Base-by-base conservation (phyloP, 2,888 invertebrate genomes). In the Aethes cnicana region DNA sequence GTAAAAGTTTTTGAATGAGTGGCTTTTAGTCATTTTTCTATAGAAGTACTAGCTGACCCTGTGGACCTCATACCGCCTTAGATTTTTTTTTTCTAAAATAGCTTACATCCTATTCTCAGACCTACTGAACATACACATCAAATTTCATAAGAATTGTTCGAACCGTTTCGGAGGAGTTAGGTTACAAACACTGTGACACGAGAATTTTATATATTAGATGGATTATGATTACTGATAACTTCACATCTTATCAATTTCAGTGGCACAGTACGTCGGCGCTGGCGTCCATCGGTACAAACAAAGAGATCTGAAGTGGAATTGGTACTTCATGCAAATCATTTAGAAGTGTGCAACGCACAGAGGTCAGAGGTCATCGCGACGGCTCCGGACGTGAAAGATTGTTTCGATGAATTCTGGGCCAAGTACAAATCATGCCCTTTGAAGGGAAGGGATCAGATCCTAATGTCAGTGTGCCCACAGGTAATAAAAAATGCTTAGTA, bases 391-490 rank as follows among this genome's bases (percentile, higher is more conserved):
- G 86, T 94, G 53, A 91, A 91, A 65, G 91, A 93, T 33, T 92
- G 94, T 61, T 96, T 96, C 69, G 77, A 85, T 18, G 87, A 90
- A 33, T 97, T 94, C 81, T 97, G 96, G 97, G 68, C 85, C 1
- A 90, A 91, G 42, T 91, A 94, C 76, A 73, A 84, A 53, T 74
- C 88, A 16, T 85, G 92, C 55, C 94, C 95, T 0, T 79, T 97
- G 57, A 89, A 90, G 53, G 96, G 94, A 0, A 90, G 97, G 57
- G 94, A 97, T 78, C 89, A 92, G 56, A 96, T 97, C 62, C 73
- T 97, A 28, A 90, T 93, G 50, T 95, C 95, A 43, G 92, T 97
- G 57, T 96, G 95, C 79, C 96, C 97, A n/a, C 93, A 95, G 88
- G 95, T 95, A 77, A 58, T 53, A 53, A 37, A 2, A 35, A 12